Evolutionary conservation across 2,888 invertebrate species (phyloP), one percentile per base, ranked within the genome.

Genomic region (Eremobia ochroleuca): DNA sequence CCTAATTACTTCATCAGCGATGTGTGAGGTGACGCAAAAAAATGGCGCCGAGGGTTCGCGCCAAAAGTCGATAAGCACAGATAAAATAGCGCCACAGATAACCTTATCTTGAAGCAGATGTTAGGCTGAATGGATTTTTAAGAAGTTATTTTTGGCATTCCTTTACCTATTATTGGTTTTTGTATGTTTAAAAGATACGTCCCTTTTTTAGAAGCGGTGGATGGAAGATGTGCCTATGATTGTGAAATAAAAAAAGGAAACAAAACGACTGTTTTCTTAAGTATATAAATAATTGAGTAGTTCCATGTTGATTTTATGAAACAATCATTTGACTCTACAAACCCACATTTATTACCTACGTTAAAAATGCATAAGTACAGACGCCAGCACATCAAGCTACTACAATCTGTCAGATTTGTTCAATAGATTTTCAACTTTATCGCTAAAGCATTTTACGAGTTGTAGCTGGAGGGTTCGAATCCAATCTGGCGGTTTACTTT

Each of bases 11-110:
- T 81, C 76, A 81, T 81, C 71, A 72, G 49, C 89, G 82, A 88
- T 85, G 88, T 88, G 88, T 88, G 89, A 88, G 88, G 89, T 88
- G 83, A 73, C 64, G 80, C 55, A 88, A 88, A 88, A 87, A 88
- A 85, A 87, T 88, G 88, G 88, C 88, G 88, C 88, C 88, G 52
- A 68, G 15, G 66, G 70, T 83, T 88, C 88, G 88, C 88, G 87
- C 88, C 88, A 88, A 87, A 88, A 46, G 87, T 88, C 87, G 87
- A 88, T 88, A 88, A 82, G 75, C 79, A 83, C 79, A 88, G 87
- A 88, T 88, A 85, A 88, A 88, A 87, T 79, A 87, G 87, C 65
- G 82, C 64, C 82, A 83, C 77, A 87, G 89, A 85, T 85, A 84
- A 81, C 77, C 68, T 88, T 89, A 88, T 89, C 88, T 82, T 66